These are phyloP conservation scores for Antedon mediterranea DNA, from an alignment of 53 echinoderm and acorn worm species.

Conservation along the genomic window DNA sequence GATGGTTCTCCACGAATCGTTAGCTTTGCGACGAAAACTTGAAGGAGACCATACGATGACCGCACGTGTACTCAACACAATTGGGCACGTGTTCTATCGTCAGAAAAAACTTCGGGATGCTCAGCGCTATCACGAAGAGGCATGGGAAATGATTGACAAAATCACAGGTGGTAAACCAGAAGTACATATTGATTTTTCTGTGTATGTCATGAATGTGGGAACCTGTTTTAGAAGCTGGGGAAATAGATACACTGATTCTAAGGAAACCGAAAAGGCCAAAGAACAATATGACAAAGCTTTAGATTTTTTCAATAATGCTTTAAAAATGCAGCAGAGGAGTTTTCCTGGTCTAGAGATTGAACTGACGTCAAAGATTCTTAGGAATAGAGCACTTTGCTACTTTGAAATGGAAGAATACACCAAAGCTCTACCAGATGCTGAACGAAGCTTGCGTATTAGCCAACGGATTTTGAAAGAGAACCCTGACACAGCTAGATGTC, in stretches of 20 bases:
- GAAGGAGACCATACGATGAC: constrained; percentile 39
- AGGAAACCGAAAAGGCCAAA: constrained; percentile 8
- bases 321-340: constrained; percentile 30
- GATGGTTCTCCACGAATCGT: constrained; percentile 25
- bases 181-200: constrained; percentile 56
- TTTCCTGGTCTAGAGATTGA: constrained; percentile 27
- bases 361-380: constrained; percentile 50
- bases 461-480: constrained; percentile 39
- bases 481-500: constrained; percentile 64
- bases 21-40: constrained; percentile 18
- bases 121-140: constrained; percentile 44
- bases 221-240: constrained; percentile 56
- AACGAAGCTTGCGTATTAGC: constrained; percentile 26
- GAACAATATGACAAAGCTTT: constrained; percentile 28
- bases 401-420: constrained; percentile 60
- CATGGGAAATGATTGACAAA: constrained; percentile 46
- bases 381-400: constrained; percentile 91
- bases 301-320: constrained; percentile 48
- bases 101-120: constrained; percentile 16
- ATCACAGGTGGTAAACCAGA: constrained; percentile 55
- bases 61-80: constrained; percentile 61
- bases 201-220: constrained; percentile 68
- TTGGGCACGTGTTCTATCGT: constrained; percentile 33
- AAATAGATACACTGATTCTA: constrained; percentile 12
- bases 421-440: constrained; percentile 50